These are phyloP conservation scores for Dinoponera quadriceps DNA, from an alignment of 1,140 invertebrate species.

Conservation along the genomic window DNA sequence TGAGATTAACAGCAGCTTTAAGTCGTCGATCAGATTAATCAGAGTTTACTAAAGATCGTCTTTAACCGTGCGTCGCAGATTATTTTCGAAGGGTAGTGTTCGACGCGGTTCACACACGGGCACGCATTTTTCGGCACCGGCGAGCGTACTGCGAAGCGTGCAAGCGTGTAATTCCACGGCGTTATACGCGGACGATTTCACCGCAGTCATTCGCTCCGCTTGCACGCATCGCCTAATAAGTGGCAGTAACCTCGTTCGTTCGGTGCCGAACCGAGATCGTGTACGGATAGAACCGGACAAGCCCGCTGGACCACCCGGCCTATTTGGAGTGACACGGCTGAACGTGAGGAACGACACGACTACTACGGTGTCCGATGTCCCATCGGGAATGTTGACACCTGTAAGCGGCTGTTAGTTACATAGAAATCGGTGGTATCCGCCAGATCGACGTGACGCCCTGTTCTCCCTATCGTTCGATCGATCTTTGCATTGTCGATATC, in stretches of 20 bases:
- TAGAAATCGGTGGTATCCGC: slow-evolving; percentile 28
- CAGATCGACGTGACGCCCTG: background rate
- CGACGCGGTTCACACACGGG: background rate
- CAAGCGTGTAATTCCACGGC: slow-evolving; percentile 54
- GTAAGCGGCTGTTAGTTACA: slow-evolving; percentile 59
- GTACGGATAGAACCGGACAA: slow-evolving; percentile 69
- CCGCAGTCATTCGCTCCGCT: slow-evolving; percentile 51
- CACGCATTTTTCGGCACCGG: slow-evolving; percentile 26
- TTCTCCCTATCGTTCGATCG: background rate
- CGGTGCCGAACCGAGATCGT: slow-evolving; percentile 69
- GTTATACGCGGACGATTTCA: slow-evolving; percentile 63
- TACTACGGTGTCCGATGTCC: slow-evolving; percentile 72
- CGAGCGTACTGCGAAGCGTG: slow-evolving; percentile 24
- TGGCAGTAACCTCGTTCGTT: slow-evolving; percentile 59
- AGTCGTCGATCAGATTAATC: too few relatives aligned
- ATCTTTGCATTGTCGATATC: slow-evolving; percentile 15
- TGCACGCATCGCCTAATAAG: slow-evolving; percentile 56
- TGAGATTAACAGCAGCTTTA: too few relatives aligned
- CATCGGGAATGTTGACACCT: slow-evolving; percentile 75
- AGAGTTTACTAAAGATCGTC: background rate
- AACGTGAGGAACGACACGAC: slow-evolving; percentile 60
- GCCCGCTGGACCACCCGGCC: slow-evolving; percentile 74
- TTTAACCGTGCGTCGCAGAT: background rate
- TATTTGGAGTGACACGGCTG: slow-evolving; percentile 69
- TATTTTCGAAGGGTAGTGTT: background rate